Evolutionary conservation across 1,140 invertebrate species (phyloP).

Genomic region (Lutraria rhynchaena): DNA sequence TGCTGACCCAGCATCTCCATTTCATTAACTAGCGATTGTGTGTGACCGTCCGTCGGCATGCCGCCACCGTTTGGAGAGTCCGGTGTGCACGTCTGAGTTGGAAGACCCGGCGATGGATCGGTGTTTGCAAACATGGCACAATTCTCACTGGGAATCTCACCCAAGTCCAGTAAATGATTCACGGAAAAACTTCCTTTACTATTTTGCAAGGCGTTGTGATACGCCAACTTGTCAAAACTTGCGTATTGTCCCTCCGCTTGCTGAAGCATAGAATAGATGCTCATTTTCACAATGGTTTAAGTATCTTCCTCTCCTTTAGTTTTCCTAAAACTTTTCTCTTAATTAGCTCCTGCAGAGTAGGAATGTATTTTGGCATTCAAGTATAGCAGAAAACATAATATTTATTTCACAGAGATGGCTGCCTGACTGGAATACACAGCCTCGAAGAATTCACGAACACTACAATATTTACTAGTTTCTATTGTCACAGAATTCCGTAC

Average conservation of each 20-base stretch:
- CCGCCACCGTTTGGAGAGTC: constrained; percentile 92
- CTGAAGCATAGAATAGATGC: constrained; percentile 54
- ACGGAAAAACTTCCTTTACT: constrained; percentile 74
- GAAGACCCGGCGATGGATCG: constrained; percentile 66
- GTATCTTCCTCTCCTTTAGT: constrained; percentile 1
- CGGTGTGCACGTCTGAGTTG: constrained; percentile 69
- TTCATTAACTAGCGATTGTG: constrained; percentile 31
- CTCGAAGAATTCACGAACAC: neutral
- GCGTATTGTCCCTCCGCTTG: constrained; percentile 50
- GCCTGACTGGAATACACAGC: neutral
- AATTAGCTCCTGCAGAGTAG: constrained; percentile 25
- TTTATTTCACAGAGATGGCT: constrained; percentile 14
- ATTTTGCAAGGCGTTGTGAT: constrained; percentile 71
- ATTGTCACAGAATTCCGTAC: neutral
- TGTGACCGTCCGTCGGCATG: constrained; percentile 86
- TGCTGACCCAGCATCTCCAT: constrained; percentile 51
- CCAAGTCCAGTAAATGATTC: constrained; percentile 73
- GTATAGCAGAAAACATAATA: constrained; percentile 46
- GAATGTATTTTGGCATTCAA: constrained; percentile 28
- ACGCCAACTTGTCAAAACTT: constrained; percentile 73
- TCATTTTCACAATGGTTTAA: constrained; percentile 49
- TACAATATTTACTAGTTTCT: too few relatives aligned
- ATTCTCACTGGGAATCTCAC: constrained; percentile 72
- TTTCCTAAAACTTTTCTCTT: constrained; percentile 20
- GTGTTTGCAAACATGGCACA: constrained; percentile 74